Evolutionary conservation across 2,113 vertebrate genomes (phyloP).

Genomic region (Hydrolagus affinis): DNA sequence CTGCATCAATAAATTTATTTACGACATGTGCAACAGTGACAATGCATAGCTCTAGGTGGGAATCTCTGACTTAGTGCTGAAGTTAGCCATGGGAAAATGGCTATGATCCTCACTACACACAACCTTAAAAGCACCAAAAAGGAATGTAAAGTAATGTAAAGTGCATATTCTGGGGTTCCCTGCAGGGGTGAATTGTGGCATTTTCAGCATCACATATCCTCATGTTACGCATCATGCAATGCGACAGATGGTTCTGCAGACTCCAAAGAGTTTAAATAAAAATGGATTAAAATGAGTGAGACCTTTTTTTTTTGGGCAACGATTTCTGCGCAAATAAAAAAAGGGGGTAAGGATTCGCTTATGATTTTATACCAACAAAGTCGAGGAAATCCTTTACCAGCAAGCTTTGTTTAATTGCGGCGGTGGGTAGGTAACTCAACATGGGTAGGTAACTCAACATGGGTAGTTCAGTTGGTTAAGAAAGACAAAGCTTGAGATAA

Average conservation of each 20-base stretch:
- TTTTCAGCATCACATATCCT: background rate
- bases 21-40: background rate
- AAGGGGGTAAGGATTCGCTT: background rate
- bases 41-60: background rate
- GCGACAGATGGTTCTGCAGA: too few species aligned
- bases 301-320: background rate
- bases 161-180: background rate
- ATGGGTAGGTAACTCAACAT: background rate
- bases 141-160: too few species aligned
- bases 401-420: background rate
- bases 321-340: background rate
- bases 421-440: too few species aligned
- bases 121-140: background rate
- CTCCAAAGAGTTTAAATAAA: background rate
- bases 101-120: background rate
- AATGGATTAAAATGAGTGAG: background rate
- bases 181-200: background rate
- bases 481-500: background rate
- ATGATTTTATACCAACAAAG: background rate
- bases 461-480: background rate
- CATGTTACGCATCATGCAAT: background rate
- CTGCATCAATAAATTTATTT: slow-evolving; percentile 20
- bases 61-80: background rate
- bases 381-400: background rate
- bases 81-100: background rate